A percentile compares a stretch with the other conserved stretches of the same genome.
Evolutionary conservation across 2,113 vertebrate species (phyloP).

Genomic region (Oxyruncus cristatus): DNA sequence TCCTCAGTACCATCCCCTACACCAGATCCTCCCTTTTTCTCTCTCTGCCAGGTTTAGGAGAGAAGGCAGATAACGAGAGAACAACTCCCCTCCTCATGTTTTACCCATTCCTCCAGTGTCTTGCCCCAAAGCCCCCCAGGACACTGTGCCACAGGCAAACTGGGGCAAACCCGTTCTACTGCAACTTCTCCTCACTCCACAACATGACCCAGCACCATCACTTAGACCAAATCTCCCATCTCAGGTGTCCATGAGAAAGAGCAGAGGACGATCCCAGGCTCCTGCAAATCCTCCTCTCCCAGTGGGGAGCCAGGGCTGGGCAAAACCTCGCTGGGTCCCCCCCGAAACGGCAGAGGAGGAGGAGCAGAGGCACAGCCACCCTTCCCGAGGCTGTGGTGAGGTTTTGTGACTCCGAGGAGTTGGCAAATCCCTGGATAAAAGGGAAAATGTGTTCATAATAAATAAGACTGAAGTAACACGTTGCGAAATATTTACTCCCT

Average conservation of each 20-base stretch:
- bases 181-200: neutral
- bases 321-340: neutral
- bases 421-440: conserved; percentile 16
- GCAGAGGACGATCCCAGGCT: neutral
- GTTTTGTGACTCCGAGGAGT: neutral
- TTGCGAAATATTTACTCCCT: conserved; percentile 37
- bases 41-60: neutral
- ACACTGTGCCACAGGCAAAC: fast-evolving
- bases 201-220: fast-evolving
- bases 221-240: neutral
- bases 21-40: neutral
- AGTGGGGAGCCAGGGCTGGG: neutral
- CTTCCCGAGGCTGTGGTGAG: fast-evolving
- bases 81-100: neutral
- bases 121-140: neutral
- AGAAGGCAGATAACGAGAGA: neutral
- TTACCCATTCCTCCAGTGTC: fast-evolving
- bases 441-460: conserved; percentile 33
- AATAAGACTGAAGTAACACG: conserved; percentile 23
- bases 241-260: neutral
- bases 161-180: neutral
- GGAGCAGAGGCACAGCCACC: neutral
- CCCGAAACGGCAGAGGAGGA: fast-evolving
- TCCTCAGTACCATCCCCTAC: neutral
- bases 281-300: neutral